Percentiles rank a stretch among this genome's conserved stretches.
Evolutionary conservation across 2,113 vertebrate species (phyloP).

Genomic region (Cervus canadensis): DNA sequence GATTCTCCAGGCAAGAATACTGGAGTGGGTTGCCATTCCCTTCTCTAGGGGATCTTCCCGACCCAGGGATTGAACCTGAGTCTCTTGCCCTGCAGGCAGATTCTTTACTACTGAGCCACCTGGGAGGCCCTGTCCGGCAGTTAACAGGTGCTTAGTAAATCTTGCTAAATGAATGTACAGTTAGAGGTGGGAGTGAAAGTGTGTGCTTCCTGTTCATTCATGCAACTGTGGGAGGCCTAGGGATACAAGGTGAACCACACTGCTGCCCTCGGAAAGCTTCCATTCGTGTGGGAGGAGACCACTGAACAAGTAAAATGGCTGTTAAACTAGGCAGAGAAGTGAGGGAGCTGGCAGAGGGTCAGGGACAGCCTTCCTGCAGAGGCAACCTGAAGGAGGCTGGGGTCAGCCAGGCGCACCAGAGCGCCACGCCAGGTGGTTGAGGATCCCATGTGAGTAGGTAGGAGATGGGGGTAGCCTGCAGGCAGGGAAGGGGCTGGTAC

Average conservation of each 20-base stretch:
- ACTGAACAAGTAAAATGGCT: not conserved
- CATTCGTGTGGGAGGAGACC: not conserved
- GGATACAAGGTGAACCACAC: not conserved
- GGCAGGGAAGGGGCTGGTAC: not conserved
- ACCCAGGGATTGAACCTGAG: not conserved
- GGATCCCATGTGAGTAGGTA: not conserved
- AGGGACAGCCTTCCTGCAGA: not conserved
- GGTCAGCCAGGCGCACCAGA: not conserved
- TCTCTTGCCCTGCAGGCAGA: not conserved
- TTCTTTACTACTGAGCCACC: not conserved
- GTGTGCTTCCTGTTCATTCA: rapidly evolving
- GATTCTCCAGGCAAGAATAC: not conserved
- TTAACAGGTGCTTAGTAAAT: not conserved
- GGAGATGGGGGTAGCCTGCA: rapidly evolving
- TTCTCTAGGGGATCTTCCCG: not conserved
- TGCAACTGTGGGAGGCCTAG: not conserved
- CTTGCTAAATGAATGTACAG: not conserved
- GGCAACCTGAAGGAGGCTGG: not conserved
- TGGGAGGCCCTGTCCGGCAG: not conserved
- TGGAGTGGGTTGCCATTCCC: not conserved
- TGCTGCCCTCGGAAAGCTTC: not conserved
- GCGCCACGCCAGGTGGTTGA: not conserved
- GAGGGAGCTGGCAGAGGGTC: no score
- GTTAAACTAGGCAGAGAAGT: not conserved
- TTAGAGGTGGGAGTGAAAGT: not conserved